These are phyloP conservation scores for Callocephalon fimbriatum DNA, from an alignment of 2,113 vertebrate species.

Conservation along the genomic window DNA sequence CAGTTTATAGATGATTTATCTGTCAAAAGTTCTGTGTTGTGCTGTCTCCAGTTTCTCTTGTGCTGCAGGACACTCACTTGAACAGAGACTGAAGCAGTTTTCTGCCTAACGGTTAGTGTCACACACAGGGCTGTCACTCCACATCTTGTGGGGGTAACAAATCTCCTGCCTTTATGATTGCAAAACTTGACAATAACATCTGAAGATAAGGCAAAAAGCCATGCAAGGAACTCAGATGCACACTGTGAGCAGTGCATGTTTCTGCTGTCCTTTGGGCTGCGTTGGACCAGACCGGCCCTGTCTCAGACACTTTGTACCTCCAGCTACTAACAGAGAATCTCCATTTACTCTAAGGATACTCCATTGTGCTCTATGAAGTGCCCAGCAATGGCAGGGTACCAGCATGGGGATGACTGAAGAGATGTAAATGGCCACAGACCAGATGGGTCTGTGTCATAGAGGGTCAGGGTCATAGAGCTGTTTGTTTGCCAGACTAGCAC, in stretches of 20 bases:
- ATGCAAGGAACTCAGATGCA: neutral
- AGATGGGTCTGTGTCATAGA: neutral
- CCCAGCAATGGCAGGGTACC: neutral
- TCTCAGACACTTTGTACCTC: neutral
- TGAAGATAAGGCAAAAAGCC: neutral
- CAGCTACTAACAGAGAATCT: neutral
- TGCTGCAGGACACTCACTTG: neutral
- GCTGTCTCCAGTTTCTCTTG: neutral
- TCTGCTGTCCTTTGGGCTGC: neutral
- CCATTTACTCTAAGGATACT: neutral
- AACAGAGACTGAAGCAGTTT: neutral
- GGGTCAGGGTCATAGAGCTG: neutral
- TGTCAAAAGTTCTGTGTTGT: neutral
- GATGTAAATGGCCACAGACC: neutral
- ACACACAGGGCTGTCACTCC: slow-evolving; percentile 6
- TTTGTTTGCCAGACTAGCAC: neutral
- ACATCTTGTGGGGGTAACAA: neutral
- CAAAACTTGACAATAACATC: neutral
- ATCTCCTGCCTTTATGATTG: neutral
- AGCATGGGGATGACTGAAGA: neutral
- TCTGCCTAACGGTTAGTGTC: neutral
- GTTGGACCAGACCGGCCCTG: neutral
- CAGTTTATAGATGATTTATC: neutral
- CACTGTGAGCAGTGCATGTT: neutral
- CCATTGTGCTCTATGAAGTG: neutral